phyloP scores from a whole-genome alignment of 1,140 invertebrate genomes.

The Wiebesia pumilae region DNA sequence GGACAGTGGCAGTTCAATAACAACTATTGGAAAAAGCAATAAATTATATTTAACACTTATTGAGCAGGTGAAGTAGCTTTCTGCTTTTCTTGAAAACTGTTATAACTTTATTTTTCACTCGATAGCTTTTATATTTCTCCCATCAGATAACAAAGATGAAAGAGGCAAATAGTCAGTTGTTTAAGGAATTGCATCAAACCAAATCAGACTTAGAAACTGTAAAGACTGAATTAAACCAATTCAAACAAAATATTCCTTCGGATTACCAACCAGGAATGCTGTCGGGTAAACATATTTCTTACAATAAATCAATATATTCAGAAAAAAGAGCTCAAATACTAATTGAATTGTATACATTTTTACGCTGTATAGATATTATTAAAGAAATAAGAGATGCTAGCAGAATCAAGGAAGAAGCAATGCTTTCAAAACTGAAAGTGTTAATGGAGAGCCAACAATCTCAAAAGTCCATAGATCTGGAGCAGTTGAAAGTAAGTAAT shows the following conservation, averaged over 20 bases:
- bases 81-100: background rate
- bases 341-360: background rate
- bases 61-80: slow-evolving; percentile 71
- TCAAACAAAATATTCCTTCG: slow-evolving; percentile 65
- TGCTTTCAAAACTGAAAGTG: slow-evolving; percentile 78
- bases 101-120: background rate
- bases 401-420: slow-evolving; percentile 81
- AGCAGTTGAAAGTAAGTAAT: slow-evolving; percentile 66
- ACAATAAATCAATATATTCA: background rate
- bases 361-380: slow-evolving; percentile 78
- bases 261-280: slow-evolving; percentile 85
- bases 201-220: slow-evolving; percentile 74
- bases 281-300: slow-evolving; percentile 64
- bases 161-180: slow-evolving; percentile 75
- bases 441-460: slow-evolving; percentile 77
- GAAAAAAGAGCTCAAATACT: background rate
- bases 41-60: slow-evolving; percentile 73
- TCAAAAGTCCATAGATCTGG: slow-evolving; percentile 62
- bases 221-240: slow-evolving; percentile 71
- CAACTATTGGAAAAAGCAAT: slow-evolving; percentile 72
- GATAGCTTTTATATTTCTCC: background rate
- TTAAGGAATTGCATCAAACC: slow-evolving; percentile 75
- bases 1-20: slow-evolving; percentile 68
- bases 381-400: slow-evolving; percentile 85
- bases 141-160: slow-evolving; percentile 71